Conservation (phyloP, 1,140 invertebrate species). For the Cylas formicarius region DNA sequence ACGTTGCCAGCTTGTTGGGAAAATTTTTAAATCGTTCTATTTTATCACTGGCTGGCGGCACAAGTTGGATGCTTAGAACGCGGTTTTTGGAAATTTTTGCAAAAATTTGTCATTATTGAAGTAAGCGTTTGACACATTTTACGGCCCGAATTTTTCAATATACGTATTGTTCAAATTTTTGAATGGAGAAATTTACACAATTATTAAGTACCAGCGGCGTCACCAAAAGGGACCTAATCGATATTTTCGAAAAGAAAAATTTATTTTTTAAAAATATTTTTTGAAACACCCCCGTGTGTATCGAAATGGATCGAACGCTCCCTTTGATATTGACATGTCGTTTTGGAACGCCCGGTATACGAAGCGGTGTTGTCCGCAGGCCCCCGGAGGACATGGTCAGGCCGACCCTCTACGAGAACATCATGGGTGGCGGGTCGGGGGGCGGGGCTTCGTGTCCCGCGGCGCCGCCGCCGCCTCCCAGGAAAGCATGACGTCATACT, state of each 20-base stretch:
- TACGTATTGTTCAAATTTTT: too few species aligned
- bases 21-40: too few species aligned
- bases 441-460: constrained; percentile 22
- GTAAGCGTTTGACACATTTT: too few species aligned
- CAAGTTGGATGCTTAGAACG: too few species aligned
- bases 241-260: constrained; percentile 1
- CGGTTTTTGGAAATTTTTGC: too few species aligned
- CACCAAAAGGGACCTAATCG: constrained; percentile 7
- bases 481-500: constrained; percentile 28
- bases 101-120: too few species aligned
- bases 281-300: constrained; percentile 2
- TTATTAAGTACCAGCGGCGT: too few species aligned
- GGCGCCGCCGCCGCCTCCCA: constrained; percentile 29
- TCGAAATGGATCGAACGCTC: constrained; percentile 1
- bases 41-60: too few species aligned
- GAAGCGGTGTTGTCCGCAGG: constrained; percentile 27
- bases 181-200: too few species aligned
- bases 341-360: too few species aligned
- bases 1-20: too few species aligned
- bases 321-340: background rate
- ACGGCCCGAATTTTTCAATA: too few species aligned
- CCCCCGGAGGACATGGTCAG: constrained; percentile 39
- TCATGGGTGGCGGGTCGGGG: constrained; percentile 31
- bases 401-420: constrained; percentile 41
- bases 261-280: constrained; percentile 7